These are phyloP conservation scores for Cliona cf. orientalis DNA, from an alignment of 37 sponge, comb jelly and placozoan genomes.

Conservation along the genomic window DNA sequence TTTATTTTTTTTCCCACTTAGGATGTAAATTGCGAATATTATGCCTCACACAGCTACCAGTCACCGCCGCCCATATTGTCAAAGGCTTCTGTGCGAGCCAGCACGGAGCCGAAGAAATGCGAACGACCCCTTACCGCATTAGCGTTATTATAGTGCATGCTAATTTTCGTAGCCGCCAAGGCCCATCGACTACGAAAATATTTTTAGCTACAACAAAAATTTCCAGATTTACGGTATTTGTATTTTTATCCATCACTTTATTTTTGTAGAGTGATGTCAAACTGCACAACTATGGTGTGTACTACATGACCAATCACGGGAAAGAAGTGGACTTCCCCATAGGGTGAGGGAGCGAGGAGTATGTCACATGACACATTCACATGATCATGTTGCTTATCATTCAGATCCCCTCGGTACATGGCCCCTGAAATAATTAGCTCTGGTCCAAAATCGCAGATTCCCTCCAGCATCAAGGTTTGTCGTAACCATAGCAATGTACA, in stretches of 20 bases:
- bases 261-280: constrained; percentile 91
- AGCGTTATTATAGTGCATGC: too few relatives aligned
- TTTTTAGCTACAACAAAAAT: too few relatives aligned
- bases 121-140: constrained; percentile 94
- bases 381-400: constrained; percentile 1
- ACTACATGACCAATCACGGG: constrained; percentile 83
- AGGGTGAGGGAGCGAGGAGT: constrained; percentile 48
- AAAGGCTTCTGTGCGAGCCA: constrained; percentile 81
- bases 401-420: constrained; percentile 79
- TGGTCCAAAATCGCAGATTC: constrained; percentile 5
- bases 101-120: constrained; percentile 76
- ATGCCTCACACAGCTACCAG: too few relatives aligned
- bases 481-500: neutral
- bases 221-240: too few relatives aligned
- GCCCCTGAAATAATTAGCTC: constrained; percentile 80
- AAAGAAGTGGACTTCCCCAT: constrained; percentile 85
- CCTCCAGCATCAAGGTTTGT: constrained; percentile 56
- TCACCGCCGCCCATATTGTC: too few relatives aligned
- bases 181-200: too few relatives aligned
- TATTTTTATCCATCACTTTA: too few relatives aligned
- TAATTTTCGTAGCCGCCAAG: too few relatives aligned
- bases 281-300: constrained; percentile 86
- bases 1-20: too few relatives aligned
- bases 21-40: too few relatives aligned
- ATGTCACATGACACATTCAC: neutral